Conservation (phyloP, 2,113 vertebrate species). For the Pluvianellus socialis region DNA sequence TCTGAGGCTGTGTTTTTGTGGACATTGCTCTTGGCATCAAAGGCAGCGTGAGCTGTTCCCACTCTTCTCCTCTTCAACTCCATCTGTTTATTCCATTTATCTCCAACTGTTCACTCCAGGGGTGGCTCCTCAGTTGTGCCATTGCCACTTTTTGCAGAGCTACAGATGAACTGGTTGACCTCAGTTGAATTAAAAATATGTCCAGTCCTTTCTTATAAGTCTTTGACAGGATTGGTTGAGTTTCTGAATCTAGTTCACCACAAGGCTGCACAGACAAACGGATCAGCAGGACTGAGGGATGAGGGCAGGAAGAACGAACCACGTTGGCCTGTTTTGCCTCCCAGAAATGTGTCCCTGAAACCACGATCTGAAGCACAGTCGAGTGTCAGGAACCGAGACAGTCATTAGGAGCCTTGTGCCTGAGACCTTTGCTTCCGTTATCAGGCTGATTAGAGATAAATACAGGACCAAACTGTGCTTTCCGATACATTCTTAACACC, state of each 20-base stretch:
- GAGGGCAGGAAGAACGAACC: neutral
- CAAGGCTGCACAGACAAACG: neutral
- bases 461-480: neutral
- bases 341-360: neutral
- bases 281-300: neutral
- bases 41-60: neutral
- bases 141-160: conserved; percentile 14
- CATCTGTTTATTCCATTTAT: conserved; percentile 64
- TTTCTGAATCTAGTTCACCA: neutral
- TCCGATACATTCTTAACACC: neutral
- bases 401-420: neutral
- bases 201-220: neutral
- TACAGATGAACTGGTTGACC: conserved; percentile 20
- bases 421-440: neutral
- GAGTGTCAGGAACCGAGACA: neutral
- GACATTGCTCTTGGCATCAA: conserved; percentile 22
- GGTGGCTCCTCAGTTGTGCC: conserved; percentile 14
- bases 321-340: neutral
- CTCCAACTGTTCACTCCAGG: conserved; percentile 58
- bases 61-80: conserved; percentile 31
- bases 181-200: conserved; percentile 2
- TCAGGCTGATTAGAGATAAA: neutral
- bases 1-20: neutral
- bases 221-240: neutral
- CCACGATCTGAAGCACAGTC: neutral